Evolutionary conservation across 2,888 invertebrate genomes (phyloP).

Genomic region (Eupithecia subfuscata): DNA sequence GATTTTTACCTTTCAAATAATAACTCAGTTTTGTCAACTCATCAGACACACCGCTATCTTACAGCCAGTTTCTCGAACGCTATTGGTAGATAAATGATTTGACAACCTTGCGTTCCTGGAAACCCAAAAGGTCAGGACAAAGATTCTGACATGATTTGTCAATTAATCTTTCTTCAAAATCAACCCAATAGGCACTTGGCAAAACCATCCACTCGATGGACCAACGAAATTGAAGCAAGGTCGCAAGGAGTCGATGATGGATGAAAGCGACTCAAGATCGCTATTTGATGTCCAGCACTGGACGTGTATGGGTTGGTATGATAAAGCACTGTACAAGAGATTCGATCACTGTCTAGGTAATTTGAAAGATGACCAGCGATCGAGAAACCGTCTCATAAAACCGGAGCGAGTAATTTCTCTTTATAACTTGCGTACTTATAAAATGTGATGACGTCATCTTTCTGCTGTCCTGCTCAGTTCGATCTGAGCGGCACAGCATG

Average conservation of each 20-base stretch:
- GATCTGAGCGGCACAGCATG: background rate
- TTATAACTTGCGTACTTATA: background rate
- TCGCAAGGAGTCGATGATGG: background rate
- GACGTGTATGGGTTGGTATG: background rate
- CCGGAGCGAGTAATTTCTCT: background rate
- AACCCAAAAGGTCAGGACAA: background rate
- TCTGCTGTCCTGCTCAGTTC: background rate
- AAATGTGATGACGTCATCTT: background rate
- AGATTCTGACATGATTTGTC: background rate
- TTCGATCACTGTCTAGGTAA: background rate
- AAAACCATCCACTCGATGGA: background rate
- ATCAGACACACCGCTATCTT: background rate
- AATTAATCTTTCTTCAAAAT: background rate
- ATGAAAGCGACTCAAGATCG: background rate
- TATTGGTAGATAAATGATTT: background rate
- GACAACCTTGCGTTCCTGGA: background rate
- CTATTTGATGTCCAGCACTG: background rate
- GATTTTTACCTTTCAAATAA: background rate
- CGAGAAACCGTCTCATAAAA: background rate
- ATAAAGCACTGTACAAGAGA: background rate
- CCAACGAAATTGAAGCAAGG: background rate
- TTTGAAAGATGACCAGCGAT: background rate
- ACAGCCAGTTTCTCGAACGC: slow-evolving; percentile 2
- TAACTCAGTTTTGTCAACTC: background rate
- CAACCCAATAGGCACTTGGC: background rate